Evolutionary conservation across 1,140 invertebrate genomes (phyloP).

Genomic region (Ceratina australensis): DNA sequence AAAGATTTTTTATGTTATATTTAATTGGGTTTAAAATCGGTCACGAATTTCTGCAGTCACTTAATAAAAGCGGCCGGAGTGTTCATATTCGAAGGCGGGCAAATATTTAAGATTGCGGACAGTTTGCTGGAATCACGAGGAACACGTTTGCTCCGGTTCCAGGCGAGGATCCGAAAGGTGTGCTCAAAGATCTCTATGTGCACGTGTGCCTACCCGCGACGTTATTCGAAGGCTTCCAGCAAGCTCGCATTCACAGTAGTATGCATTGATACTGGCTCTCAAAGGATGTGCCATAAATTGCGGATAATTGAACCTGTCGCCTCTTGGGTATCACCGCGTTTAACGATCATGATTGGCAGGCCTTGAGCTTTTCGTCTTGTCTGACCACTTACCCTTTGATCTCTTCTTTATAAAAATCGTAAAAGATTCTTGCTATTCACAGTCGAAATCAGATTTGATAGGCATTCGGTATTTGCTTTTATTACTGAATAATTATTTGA

Average conservation of each 20-base stretch:
- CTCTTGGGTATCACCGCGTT: neutral
- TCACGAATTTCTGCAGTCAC: too few relatives aligned
- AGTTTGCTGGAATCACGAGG: neutral
- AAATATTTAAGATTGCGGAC: slow-evolving; percentile 18
- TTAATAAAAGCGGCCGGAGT: too few relatives aligned
- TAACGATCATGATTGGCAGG: neutral
- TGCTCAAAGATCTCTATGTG: neutral
- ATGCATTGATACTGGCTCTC: slow-evolving; percentile 1
- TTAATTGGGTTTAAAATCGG: too few relatives aligned
- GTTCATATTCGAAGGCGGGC: slow-evolving; percentile 16
- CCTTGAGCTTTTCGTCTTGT: neutral
- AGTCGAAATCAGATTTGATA: too few relatives aligned
- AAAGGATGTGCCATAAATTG: slow-evolving; percentile 11
- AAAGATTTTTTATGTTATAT: too few relatives aligned
- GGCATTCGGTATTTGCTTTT: too few relatives aligned
- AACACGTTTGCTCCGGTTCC: neutral
- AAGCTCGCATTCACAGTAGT: neutral
- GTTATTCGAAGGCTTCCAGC: slow-evolving; percentile 25
- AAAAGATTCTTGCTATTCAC: too few relatives aligned
- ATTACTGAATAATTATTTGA: too few relatives aligned
- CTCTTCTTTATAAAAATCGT: too few relatives aligned
- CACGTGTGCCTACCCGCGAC: slow-evolving; percentile 6
- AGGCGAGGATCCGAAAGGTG: slow-evolving; percentile 21
- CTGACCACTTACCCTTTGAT: too few relatives aligned
- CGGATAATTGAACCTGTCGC: slow-evolving; percentile 13